phyloP scores from a whole-genome alignment of 2,797 vertebrate genomes.

The Girardinus metallicus region DNA sequence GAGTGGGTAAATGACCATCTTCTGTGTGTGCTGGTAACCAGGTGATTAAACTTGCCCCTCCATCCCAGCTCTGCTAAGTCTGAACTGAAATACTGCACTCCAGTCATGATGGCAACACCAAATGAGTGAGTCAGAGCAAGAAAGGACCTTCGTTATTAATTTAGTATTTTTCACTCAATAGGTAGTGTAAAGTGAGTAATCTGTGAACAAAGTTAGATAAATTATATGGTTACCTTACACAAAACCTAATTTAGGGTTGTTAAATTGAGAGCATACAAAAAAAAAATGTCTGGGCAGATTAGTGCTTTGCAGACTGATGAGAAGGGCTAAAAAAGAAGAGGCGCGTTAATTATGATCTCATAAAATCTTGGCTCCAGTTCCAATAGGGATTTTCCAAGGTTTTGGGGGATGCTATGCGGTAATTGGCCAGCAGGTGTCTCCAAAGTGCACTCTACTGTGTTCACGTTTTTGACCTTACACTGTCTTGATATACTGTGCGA shows the following conservation, averaged over 20 bases:
- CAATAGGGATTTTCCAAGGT: neutral
- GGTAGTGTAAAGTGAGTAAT: neutral
- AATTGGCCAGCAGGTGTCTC: slow-evolving; percentile 38
- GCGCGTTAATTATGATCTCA: neutral
- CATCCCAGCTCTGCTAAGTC: neutral
- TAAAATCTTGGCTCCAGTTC: neutral
- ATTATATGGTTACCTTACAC: neutral
- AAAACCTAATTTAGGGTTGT: neutral
- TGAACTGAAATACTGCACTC: neutral
- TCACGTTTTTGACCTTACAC: neutral
- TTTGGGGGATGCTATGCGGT: neutral
- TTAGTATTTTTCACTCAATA: neutral
- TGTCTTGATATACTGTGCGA: neutral
- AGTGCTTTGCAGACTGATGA: neutral
- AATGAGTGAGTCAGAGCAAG: neutral
- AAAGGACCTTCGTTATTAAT: neutral
- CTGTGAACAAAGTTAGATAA: neutral
- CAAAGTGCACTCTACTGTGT: slow-evolving; percentile 2
- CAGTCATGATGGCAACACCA: neutral
- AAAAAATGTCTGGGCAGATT: neutral
- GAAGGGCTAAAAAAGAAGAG: neutral
- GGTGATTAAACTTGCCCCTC: neutral
- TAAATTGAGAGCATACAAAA: neutral
- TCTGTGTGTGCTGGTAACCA: neutral
- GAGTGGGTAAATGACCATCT: neutral